Evolutionary conservation across 2,797 vertebrate species (phyloP), one percentile per base, ranked within the genome.

Genomic region (Mormyrops attenuatus): DNA sequence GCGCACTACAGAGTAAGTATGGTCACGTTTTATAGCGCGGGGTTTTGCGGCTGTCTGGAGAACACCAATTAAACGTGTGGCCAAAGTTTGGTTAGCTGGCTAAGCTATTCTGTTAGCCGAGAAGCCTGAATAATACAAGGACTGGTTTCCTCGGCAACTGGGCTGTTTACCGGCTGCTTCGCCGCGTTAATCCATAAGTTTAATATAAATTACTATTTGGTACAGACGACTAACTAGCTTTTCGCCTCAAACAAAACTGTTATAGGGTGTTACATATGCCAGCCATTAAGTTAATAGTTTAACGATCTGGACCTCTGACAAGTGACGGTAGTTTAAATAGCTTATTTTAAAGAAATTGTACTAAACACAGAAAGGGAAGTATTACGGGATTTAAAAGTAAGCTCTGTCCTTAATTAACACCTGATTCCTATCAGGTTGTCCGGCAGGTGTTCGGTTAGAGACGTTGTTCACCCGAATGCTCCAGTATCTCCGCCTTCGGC

Each of bases 1-100:
- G 90, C 91, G 44, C 89, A 91, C 55, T 89, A 91, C 84, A 89
- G 90, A 89, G 91, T 91, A 90, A 90, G 91, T 89, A 63, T 15
- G 38, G 7, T 55, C 34, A 6, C 66, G 17, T 55, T 22, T 55
- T 77, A 55, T 47, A 41, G 87, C 41, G 26, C 34, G 55, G 55
- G 30, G 7, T 9, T 44, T 34, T 88, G 41, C 30, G 41, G 34
- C 41, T 63, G 50, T 87, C n/a, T 17, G 20, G 9, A 85, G 22
- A n/a, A 50, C 82, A 85, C 47, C 4, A 50, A 50, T 44, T 80
- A 80, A 80, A 80, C 34, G 11, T 80, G 38, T 80, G 17, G 41
- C 38, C 38, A 80, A 49, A 85, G 82, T 85, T 85, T 49, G 20
- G 20, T 50, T 85, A 85, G 44, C 82, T 50, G 47, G 82, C 47